These are phyloP conservation scores for Opisthocomus hoazin DNA, from an alignment of 2,113 vertebrate species.

Conservation along the genomic window DNA sequence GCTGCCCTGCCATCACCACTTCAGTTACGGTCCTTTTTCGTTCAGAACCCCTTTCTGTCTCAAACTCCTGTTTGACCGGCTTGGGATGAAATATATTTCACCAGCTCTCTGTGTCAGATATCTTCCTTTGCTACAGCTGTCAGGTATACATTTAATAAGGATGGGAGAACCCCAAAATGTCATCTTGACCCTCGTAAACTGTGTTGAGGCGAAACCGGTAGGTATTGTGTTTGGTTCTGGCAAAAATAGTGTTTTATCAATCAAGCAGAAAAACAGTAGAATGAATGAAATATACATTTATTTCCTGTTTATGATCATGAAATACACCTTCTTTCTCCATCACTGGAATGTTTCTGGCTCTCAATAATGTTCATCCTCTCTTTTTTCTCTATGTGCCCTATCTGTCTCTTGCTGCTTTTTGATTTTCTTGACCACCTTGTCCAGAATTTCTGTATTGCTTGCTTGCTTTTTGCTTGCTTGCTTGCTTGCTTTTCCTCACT, in stretches of 20 bases:
- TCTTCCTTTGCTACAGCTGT: not conserved
- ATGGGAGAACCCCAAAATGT: not conserved
- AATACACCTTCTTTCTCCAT: not conserved
- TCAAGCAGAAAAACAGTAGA: not conserved
- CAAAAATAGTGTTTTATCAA: not conserved
- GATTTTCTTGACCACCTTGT: not conserved
- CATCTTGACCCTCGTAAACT: not conserved
- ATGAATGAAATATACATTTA: not conserved
- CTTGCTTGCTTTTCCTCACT: not conserved
- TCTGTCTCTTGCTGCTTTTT: not conserved
- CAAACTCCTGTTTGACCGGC: not conserved
- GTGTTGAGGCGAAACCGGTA: not conserved
- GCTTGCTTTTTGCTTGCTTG: not conserved
- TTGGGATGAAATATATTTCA: not conserved
- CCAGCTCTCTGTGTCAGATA: not conserved
- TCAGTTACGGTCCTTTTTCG: not conserved
- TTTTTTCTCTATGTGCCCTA: not conserved
- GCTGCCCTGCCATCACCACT: not conserved
- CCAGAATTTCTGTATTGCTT: not conserved
- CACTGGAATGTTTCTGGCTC: not conserved
- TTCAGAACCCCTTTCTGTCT: not conserved
- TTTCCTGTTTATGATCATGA: conserved; percentile 15
- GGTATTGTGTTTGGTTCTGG: not conserved
- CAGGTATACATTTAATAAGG: not conserved
- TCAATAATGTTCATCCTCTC: not conserved